A percentile compares a stretch with the other conserved stretches of the same genome.
These are phyloP conservation scores for Syrista parreyssii DNA, from an alignment of 2,888 invertebrate genomes.

Conservation along the genomic window DNA sequence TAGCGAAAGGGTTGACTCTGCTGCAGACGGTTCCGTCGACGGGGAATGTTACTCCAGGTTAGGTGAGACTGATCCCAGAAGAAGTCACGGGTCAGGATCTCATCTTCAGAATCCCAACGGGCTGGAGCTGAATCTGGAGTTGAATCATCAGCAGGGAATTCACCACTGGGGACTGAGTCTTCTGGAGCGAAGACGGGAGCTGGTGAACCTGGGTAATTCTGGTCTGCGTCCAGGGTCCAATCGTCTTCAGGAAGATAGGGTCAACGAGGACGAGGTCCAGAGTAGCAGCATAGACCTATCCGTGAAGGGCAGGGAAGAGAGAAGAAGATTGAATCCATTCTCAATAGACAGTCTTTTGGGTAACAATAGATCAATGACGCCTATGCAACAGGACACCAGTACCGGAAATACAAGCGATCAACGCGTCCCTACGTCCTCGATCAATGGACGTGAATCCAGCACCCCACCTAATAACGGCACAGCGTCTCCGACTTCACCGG, in stretches of 20 bases:
- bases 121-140: constrained; percentile 46
- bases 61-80: constrained; percentile 64
- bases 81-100: constrained; percentile 27
- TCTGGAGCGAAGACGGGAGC: constrained; percentile 68
- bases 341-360: constrained; percentile 87
- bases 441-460: constrained; percentile 55
- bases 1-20: constrained; percentile 66
- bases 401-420: constrained; percentile 36
- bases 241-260: constrained; percentile 25
- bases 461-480: constrained; percentile 39
- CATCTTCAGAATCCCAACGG: constrained; percentile 45
- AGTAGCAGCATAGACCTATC: constrained; percentile 63
- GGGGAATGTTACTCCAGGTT: constrained; percentile 69
- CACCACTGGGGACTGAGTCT: constrained; percentile 61
- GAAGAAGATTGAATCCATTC: constrained; percentile 83
- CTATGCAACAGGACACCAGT: constrained; percentile 22
- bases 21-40: constrained; percentile 71
- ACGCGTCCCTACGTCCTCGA: constrained; percentile 53
- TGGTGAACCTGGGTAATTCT: constrained; percentile 46
- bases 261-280: constrained; percentile 59
- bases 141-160: constrained; percentile 61
- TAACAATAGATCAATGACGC: constrained; percentile 50
- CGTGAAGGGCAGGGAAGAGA: constrained; percentile 70
- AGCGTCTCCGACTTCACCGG: constrained; percentile 51
- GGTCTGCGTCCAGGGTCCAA: constrained; percentile 40